A percentile compares a stretch with the other conserved stretches of the same genome.
phyloP scores from a whole-genome alignment of 2,113 vertebrate genomes.

The Xiphophorus hellerii region DNA sequence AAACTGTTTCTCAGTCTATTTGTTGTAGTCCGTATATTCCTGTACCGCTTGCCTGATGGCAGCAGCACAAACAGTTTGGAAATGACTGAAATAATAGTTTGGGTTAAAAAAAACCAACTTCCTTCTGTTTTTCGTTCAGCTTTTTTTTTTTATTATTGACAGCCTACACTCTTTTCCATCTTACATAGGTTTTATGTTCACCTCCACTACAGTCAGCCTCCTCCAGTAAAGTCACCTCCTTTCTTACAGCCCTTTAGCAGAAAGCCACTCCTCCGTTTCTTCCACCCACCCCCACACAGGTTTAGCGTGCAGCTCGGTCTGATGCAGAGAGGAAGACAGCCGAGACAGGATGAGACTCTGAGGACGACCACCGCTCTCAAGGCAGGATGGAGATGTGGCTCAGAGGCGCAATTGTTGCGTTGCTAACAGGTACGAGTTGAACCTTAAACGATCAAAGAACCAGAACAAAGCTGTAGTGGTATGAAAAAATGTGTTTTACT shows the following conservation, averaged over 20 bases:
- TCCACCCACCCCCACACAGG: background rate
- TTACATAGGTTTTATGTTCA: background rate
- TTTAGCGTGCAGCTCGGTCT: slow-evolving; percentile 1
- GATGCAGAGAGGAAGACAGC: slow-evolving; percentile 14
- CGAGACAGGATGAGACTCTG: slow-evolving; percentile 36
- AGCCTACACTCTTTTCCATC: slow-evolving; percentile 30
- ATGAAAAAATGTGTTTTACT: background rate
- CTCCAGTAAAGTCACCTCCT: background rate
- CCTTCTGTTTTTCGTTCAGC: background rate
- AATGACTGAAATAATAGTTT: background rate
- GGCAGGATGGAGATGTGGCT: slow-evolving; percentile 47
- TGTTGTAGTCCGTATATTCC: no score
- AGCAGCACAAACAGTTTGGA: no score
- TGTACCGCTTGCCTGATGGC: no score
- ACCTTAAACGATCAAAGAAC: background rate
- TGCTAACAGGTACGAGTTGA: slow-evolving; percentile 63
- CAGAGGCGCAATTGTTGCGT: slow-evolving; percentile 13
- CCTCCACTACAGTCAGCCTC: background rate
- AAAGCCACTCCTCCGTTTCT: slow-evolving; percentile 29
- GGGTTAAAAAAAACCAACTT: background rate
- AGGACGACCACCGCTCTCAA: slow-evolving; percentile 21
- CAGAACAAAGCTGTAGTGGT: background rate
- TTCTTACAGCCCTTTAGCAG: background rate
- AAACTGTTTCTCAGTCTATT: no score
- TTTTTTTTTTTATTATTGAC: background rate